Evolutionary conservation across 2,113 vertebrate species (phyloP).

Genomic region (Grammomys dolichurus): DNA sequence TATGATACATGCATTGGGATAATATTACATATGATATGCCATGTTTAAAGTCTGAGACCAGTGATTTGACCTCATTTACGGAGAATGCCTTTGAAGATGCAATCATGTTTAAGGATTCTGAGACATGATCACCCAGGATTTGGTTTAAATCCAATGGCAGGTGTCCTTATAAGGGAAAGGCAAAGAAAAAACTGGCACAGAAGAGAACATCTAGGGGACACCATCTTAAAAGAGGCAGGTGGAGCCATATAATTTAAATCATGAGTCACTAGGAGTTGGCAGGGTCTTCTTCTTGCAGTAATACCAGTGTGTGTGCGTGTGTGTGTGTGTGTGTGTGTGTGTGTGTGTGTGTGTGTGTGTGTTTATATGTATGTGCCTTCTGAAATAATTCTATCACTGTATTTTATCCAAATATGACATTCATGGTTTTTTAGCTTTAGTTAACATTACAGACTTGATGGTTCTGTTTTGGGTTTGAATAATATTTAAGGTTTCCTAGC

Average conservation of each 20-base stretch:
- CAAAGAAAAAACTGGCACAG: not conserved
- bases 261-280: not conserved
- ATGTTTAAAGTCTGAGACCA: not conserved
- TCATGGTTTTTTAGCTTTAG: not conserved
- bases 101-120: not conserved
- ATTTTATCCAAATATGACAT: not conserved
- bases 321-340: not conserved
- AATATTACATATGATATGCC: not conserved
- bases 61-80: not conserved
- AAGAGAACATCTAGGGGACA: not conserved
- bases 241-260: not conserved
- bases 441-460: not conserved
- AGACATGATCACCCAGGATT: not conserved
- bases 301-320: not conserved
- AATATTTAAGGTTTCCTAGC: not conserved
- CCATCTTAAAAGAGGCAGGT: not conserved
- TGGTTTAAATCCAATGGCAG: not conserved
- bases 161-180: not conserved
- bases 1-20: not conserved
- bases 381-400: not conserved
- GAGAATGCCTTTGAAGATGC: not conserved
- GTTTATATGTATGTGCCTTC: not conserved
- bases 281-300: not conserved
- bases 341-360: not conserved
- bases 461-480: conserved; percentile 34